phyloP scores from a whole-genome alignment of 2,113 vertebrate genomes.

The Todiramphus chloris region DNA sequence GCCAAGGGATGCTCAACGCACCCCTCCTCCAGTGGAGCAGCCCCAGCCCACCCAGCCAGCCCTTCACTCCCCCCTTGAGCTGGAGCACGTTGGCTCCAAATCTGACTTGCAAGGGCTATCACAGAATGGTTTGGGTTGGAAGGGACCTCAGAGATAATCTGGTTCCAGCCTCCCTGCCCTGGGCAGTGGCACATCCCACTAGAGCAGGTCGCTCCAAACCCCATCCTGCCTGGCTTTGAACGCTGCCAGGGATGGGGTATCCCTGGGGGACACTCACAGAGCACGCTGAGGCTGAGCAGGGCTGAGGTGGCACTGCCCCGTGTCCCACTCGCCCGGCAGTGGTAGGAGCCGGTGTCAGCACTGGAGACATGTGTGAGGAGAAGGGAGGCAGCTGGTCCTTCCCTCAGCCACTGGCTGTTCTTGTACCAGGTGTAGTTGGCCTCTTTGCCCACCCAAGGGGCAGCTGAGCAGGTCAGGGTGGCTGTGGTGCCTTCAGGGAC shows the following conservation, averaged over 20 bases:
- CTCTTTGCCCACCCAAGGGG: background rate
- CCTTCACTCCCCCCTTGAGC: accelerated
- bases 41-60: background rate
- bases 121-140: background rate
- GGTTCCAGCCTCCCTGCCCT: background rate
- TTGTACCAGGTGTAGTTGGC: constrained; percentile 73
- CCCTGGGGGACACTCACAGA: constrained; percentile 65
- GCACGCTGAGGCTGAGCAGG: constrained; percentile 48
- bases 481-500: constrained; percentile 47
- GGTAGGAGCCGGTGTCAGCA: constrained; percentile 67
- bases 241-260: background rate
- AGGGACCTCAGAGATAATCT: background rate
- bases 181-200: background rate
- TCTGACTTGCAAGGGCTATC: background rate
- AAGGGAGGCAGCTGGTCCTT: background rate
- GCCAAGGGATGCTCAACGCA: accelerated
- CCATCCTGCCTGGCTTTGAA: background rate
- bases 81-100: background rate
- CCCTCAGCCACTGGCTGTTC: constrained; percentile 50
- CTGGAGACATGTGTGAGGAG: constrained; percentile 8
- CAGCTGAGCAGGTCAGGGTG: constrained; percentile 66
- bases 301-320: constrained; percentile 5
- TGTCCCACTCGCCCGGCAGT: constrained; percentile 44
- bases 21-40: accelerated
- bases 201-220: background rate